Percentiles rank a stretch among this genome's conserved stretches.
phyloP scores from a whole-genome alignment of 2,888 invertebrate species.

The Leucophora obtusa region DNA sequence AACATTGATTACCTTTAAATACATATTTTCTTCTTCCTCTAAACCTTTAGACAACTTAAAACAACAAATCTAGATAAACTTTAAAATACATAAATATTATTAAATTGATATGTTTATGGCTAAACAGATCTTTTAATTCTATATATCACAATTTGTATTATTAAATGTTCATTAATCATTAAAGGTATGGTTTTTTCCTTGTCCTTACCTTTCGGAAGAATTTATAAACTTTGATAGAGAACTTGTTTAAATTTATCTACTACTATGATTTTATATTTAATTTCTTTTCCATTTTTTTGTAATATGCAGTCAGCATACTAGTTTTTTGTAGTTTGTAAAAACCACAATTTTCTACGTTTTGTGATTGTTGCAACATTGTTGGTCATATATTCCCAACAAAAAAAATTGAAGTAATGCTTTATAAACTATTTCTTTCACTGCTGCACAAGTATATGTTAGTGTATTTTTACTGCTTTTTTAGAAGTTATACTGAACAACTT shows the following conservation, averaged over 20 bases:
- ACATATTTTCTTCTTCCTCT: background rate
- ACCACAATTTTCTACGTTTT: background rate
- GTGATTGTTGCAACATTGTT: constrained; percentile 9
- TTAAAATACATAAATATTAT: background rate
- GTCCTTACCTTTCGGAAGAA: background rate
- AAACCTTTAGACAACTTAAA: background rate
- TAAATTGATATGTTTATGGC: background rate
- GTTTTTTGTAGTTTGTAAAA: background rate
- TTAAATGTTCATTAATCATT: background rate
- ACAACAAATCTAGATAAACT: constrained; percentile 1
- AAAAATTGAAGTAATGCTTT: too few species aligned
- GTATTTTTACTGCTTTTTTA: too few species aligned
- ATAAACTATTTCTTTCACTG: too few species aligned
- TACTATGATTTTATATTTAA: background rate
- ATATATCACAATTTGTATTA: background rate
- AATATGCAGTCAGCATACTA: background rate
- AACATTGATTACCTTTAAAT: background rate
- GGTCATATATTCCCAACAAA: too few species aligned
- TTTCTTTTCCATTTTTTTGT: background rate
- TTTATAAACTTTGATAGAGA: background rate
- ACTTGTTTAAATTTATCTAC: background rate
- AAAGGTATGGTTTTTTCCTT: background rate
- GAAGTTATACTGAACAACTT: too few species aligned
- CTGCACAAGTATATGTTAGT: too few species aligned
- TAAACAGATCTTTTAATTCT: background rate